Conservation (phyloP, 2,797 vertebrate species). For the Neostethus bicornis region DNA sequence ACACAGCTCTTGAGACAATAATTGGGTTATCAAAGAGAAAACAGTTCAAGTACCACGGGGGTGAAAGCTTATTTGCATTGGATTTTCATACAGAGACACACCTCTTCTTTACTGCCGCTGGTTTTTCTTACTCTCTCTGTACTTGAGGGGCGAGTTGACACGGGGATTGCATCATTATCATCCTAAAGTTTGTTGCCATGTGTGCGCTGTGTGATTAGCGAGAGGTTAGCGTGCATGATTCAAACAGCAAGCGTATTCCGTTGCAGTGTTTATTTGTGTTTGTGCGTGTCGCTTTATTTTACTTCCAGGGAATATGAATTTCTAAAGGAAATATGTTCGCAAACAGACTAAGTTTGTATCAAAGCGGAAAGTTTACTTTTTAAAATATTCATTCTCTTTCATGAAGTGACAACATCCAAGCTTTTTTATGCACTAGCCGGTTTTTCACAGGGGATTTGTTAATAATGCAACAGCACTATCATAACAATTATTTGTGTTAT, state of each 20-base stretch:
- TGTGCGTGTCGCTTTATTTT: slow-evolving; percentile 27
- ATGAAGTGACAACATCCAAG: not conserved
- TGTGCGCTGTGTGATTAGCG: slow-evolving; percentile 87
- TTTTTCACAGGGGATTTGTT: not conserved
- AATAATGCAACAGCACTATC: not conserved
- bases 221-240: slow-evolving; percentile 51
- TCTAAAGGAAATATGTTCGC: slow-evolving; percentile 26
- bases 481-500: not conserved
- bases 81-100: slow-evolving; percentile 97
- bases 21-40: slow-evolving; percentile 99
- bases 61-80: slow-evolving; percentile 99
- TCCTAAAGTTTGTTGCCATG: slow-evolving; percentile 89
- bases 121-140: slow-evolving; percentile 71
- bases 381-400: slow-evolving; percentile 16
- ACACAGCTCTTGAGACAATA: slow-evolving; percentile 99
- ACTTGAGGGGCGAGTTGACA: slow-evolving; percentile 90
- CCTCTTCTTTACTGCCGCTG: slow-evolving; percentile 88
- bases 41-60: slow-evolving; percentile 99
- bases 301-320: slow-evolving; percentile 53
- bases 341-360: slow-evolving; percentile 28
- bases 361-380: slow-evolving; percentile 42
- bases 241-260: slow-evolving; percentile 10
- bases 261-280: slow-evolving; percentile 8
- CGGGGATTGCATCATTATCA: slow-evolving; percentile 95
- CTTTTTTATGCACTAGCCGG: not conserved